Percentiles rank a stretch among this genome's conserved stretches.
phyloP scores from a whole-genome alignment of 2,113 vertebrate genomes.

The Rhegmatorhina hoffmannsi region DNA sequence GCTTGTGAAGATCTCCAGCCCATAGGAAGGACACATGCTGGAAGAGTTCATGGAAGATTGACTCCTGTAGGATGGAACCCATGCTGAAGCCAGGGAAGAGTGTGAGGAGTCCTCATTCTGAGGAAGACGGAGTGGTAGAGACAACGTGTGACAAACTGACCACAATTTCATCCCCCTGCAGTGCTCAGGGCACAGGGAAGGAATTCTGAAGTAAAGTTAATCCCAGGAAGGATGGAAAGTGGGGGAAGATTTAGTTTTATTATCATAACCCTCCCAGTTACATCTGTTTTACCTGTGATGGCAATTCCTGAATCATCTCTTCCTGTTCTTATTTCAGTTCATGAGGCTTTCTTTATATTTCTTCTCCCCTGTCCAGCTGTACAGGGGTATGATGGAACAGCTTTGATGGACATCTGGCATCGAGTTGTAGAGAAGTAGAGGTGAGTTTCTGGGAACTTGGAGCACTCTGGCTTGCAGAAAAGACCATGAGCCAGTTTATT shows the following conservation, averaged over 20 bases:
- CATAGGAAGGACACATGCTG: background rate
- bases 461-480: background rate
- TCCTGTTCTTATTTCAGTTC: too few relatives aligned
- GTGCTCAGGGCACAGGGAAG: background rate
- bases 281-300: background rate
- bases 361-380: background rate
- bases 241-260: background rate
- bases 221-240: background rate
- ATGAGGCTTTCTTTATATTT: background rate
- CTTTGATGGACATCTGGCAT: background rate
- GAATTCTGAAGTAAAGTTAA: background rate
- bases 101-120: background rate
- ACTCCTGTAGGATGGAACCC: background rate
- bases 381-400: background rate
- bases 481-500: background rate
- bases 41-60: background rate
- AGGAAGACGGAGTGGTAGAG: background rate
- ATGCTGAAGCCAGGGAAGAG: background rate
- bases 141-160: fast-evolving
- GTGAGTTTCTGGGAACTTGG: background rate
- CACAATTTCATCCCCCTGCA: too few relatives aligned
- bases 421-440: background rate
- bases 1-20: background rate
- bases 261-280: background rate
- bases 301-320: background rate